A percentile compares a stretch with the other conserved stretches of the same genome.
phyloP scores from a whole-genome alignment of 2,797 vertebrate genomes.

The Notoglanidium macrostoma region DNA sequence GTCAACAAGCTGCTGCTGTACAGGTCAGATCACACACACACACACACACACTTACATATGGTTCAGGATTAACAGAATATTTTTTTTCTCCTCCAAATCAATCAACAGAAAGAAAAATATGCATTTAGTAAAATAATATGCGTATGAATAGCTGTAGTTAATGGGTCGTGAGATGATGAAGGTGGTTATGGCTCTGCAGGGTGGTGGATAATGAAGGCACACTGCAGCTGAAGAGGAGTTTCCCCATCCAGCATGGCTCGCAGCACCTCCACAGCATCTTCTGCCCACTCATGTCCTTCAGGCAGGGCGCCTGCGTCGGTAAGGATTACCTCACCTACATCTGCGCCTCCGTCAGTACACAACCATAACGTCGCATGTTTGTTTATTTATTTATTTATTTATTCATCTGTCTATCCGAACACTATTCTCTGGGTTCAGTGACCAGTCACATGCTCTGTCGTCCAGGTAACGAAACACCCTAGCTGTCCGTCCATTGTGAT shows the following conservation, averaged over 20 bases:
- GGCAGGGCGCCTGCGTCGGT: slow-evolving; percentile 95
- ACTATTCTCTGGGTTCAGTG: not conserved
- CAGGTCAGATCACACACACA: slow-evolving; percentile 70
- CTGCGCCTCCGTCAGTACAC: not conserved
- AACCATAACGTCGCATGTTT: not conserved
- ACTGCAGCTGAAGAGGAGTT: slow-evolving; percentile 89
- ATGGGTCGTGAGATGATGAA: not conserved
- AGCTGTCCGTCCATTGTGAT: not conserved
- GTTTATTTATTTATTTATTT: too few species aligned
- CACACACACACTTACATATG: not conserved
- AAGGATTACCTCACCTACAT: slow-evolving; percentile 54
- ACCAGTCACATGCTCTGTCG: not conserved
- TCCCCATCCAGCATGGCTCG: slow-evolving; percentile 87
- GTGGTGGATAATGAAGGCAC: slow-evolving; percentile 92
- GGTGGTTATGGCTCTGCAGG: slow-evolving; percentile 63
- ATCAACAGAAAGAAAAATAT: not conserved
- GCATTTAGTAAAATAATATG: not conserved
- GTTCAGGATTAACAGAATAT: not conserved
- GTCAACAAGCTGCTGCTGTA: slow-evolving; percentile 92
- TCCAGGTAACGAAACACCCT: not conserved
- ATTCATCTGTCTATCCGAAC: not conserved
- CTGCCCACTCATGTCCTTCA: slow-evolving; percentile 96
- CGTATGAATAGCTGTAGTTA: not conserved
- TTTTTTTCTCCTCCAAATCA: not conserved
- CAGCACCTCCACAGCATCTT: slow-evolving; percentile 91